Conservation (phyloP, 2,797 vertebrate species). For the Gorsachius magnificus region DNA sequence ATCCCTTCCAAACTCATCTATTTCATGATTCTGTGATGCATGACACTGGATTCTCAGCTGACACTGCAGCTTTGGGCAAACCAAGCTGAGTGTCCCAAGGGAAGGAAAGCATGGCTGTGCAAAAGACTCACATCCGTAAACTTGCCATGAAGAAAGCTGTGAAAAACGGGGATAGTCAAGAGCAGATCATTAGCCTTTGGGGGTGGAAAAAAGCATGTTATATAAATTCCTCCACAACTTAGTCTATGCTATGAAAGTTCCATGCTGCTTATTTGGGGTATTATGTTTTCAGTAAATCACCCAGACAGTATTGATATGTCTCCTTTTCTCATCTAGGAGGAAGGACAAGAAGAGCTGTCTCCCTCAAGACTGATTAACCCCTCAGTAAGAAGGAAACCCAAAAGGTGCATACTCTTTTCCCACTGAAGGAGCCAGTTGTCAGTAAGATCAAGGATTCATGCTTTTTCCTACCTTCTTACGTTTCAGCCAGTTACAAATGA, state of each 20-base stretch:
- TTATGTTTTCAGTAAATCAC: neutral
- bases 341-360: neutral
- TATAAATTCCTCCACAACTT: neutral
- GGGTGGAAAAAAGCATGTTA: neutral
- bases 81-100: neutral
- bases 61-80: neutral
- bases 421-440: neutral
- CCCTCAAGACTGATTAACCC: neutral
- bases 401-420: neutral
- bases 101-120: neutral
- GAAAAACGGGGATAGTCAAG: neutral
- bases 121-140: neutral
- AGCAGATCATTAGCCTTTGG: neutral
- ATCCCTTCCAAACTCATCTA: neutral
- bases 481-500: neutral
- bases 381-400: neutral
- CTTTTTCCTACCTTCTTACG: neutral
- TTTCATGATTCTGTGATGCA: neutral
- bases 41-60: neutral
- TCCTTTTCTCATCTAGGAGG: neutral
- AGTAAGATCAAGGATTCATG: neutral
- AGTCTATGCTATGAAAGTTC: neutral
- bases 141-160: neutral
- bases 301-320: neutral
- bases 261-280: neutral